These are phyloP conservation scores for Peromyscus nudipes DNA, from an alignment of 2,797 vertebrate species.

Conservation along the genomic window DNA sequence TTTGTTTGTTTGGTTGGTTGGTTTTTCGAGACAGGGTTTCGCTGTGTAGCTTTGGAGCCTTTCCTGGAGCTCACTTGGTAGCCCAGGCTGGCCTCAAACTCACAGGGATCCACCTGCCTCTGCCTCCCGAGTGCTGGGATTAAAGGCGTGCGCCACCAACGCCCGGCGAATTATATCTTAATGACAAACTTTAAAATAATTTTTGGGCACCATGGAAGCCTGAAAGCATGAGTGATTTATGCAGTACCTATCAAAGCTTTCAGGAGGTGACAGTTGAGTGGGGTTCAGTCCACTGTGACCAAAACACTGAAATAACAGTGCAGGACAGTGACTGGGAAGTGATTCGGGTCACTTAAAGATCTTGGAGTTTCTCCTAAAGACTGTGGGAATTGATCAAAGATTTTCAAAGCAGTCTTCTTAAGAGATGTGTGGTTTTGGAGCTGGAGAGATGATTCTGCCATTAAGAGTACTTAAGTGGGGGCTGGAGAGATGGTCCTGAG, in stretches of 20 bases:
- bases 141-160: no score
- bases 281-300: neutral
- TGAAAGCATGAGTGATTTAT: neutral
- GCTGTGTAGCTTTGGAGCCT: no score
- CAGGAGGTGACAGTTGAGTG: neutral
- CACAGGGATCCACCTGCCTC: no score
- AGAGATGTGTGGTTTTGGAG: neutral
- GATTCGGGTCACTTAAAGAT: neutral
- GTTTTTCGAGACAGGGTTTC: no score
- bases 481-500: no score
- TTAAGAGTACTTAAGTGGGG: neutral
- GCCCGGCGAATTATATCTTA: neutral
- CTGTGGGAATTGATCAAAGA: neutral
- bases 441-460: neutral
- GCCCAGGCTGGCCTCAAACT: no score
- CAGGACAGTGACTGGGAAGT: neutral
- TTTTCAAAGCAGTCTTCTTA: neutral
- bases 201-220: neutral
- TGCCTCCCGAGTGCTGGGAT: no score
- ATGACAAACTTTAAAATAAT: neutral
- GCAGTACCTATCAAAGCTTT: neutral
- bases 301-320: neutral
- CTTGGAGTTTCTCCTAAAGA: constrained; percentile 28
- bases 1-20: no score
- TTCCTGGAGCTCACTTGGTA: no score